phyloP scores from a whole-genome alignment of 2,113 vertebrate genomes.

The Sardina pilchardus region DNA sequence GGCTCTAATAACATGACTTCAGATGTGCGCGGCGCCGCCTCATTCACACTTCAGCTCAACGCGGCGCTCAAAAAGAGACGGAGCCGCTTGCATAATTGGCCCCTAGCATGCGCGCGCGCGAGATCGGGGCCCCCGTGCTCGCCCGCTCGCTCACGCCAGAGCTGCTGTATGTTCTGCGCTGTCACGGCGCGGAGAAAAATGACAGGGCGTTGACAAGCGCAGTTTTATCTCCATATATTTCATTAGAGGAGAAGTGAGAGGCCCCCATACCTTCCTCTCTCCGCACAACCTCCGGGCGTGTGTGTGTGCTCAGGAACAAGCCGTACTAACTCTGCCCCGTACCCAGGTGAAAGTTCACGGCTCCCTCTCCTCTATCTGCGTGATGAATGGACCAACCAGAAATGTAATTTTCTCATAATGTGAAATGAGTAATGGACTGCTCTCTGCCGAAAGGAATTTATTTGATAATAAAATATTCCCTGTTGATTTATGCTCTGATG shows the following conservation, averaged over 20 bases:
- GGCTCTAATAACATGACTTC: constrained; percentile 30
- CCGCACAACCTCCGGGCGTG: constrained; percentile 26
- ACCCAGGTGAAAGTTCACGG: constrained; percentile 3
- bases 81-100: constrained; percentile 16
- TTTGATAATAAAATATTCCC: constrained; percentile 17
- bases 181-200: constrained; percentile 37
- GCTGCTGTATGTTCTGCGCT: constrained; percentile 27
- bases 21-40: constrained; percentile 19
- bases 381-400: constrained; percentile 18
- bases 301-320: constrained; percentile 15
- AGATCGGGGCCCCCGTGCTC: neutral
- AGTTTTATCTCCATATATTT: constrained; percentile 46
- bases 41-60: neutral
- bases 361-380: neutral
- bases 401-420: constrained; percentile 10
- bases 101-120: neutral
- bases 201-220: constrained; percentile 45
- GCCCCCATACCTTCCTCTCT: constrained; percentile 29
- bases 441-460: constrained; percentile 17
- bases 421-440: constrained; percentile 8
- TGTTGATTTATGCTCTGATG: constrained; percentile 13
- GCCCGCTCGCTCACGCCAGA: neutral
- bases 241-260: constrained; percentile 52
- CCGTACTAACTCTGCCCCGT: neutral
- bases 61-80: neutral